Evolutionary conservation across 2,888 invertebrate genomes (phyloP).

Genomic region (Ichneumon xanthorius): DNA sequence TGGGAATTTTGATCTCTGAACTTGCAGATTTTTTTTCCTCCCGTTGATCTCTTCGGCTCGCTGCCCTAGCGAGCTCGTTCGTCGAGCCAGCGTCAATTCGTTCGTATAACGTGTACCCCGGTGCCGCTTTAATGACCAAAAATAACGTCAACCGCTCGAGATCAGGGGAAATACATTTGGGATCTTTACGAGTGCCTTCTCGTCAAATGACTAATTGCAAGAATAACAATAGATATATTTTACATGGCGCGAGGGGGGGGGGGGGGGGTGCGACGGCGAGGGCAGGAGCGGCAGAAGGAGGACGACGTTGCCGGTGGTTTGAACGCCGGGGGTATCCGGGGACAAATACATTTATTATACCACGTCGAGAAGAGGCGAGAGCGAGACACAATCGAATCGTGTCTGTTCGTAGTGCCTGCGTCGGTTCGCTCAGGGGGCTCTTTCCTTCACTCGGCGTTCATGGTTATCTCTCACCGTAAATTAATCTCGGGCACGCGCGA

Average conservation of each 20-base stretch:
- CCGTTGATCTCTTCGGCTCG: not conserved
- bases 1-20: not conserved
- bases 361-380: conserved; percentile 56
- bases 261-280: conserved; percentile 1
- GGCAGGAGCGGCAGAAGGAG: conserved; percentile 45
- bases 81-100: not conserved
- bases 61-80: not conserved
- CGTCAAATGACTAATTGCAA: conserved; percentile 83
- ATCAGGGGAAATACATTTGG: conserved; percentile 79
- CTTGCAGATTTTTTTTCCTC: not conserved
- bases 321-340: conserved; percentile 59
- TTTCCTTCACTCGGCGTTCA: conserved; percentile 73
- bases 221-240: conserved; percentile 83
- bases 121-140: conserved; percentile 72
- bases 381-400: conserved; percentile 82
- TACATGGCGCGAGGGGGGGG: conserved; percentile 75
- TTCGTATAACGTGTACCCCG: conserved; percentile 1
- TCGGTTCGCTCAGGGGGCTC: conserved; percentile 62
- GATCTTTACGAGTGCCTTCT: conserved; percentile 79
- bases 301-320: conserved; percentile 48
- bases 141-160: conserved; percentile 78
- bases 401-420: conserved; percentile 68
- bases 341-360: conserved; percentile 70
- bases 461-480: conserved; percentile 83
- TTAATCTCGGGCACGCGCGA: conserved; percentile 80